Conservation (phyloP, 2,113 vertebrate species). For the Ptyas mucosa region DNA sequence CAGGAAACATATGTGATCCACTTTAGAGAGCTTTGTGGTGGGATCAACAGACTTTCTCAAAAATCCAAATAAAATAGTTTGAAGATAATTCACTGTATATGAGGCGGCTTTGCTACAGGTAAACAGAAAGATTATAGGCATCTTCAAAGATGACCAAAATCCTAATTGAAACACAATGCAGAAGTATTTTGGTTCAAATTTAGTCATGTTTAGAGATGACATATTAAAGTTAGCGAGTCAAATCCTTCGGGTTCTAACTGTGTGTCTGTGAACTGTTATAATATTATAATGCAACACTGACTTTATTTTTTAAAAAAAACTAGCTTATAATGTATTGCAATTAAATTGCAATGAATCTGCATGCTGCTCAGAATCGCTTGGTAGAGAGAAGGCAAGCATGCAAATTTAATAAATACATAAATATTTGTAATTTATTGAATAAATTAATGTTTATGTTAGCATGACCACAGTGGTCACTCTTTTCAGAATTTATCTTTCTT, state of each 20-base stretch:
- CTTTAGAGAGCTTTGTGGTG: neutral
- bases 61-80: neutral
- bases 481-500: neutral
- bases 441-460: neutral
- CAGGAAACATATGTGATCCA: slow-evolving; percentile 17
- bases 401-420: neutral
- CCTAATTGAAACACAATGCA: neutral
- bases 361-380: neutral
- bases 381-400: neutral
- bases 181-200: neutral
- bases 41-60: neutral
- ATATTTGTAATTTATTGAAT: neutral
- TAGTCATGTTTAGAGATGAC: neutral
- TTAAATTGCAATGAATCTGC: neutral
- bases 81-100: neutral
- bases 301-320: neutral
- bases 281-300: neutral
- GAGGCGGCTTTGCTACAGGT: neutral
- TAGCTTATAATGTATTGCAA: neutral
- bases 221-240: neutral
- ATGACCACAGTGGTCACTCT: neutral
- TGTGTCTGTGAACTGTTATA: neutral
- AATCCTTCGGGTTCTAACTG: neutral
- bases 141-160: neutral
- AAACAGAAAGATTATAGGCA: neutral